Evolutionary conservation across 2,888 invertebrate species (phyloP), one percentile per base, ranked within the genome.

Genomic region (Mermis nigrescens): DNA sequence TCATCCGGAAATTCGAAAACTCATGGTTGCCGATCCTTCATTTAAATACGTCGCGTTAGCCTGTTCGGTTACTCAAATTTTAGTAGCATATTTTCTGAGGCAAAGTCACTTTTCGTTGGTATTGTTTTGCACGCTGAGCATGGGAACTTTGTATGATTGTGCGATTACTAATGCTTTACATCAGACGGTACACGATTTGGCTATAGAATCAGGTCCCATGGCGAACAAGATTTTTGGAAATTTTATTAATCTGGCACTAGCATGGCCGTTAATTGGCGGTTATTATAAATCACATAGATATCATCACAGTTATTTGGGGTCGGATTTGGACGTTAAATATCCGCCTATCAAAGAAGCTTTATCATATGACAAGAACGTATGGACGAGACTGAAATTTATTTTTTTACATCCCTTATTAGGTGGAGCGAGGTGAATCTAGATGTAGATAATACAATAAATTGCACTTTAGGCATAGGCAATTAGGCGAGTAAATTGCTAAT

Each of bases 11-110:
- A 24, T 58, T 2, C 58, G 58, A 4, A 12, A 4, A 4, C 54
- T 58, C 28, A 58, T 57, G 54, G 7, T 22, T 4, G 26, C 22
- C 7, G 58, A 58, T 27, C 58, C 58, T 29, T 45, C 46, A 31
- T 58, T 58, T 54, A 58, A 58, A 32, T 58, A 57, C 32, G 58
- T 58, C 4, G 58, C 58, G 2, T 24, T 31, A 31, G 58, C 52
- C 31, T 53, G 53, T 57, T 28, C 58, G n/a, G 3, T 56, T 2
- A 57, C 56, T 19, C 58, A 58, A 27, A 12, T 58, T 2, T 22
- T 58, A 7, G 27, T 58, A 2, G 58, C 53, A 2, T 58, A 57
- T 29, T 24, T 28, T 2, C 26, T 58, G 3, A 28, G 56, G 4
- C 24, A 29, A 3, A 22, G 22, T 28, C 32, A 28, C n/a, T 22